Evolutionary conservation across 1,140 invertebrate genomes (phyloP), one percentile per base, ranked within the genome.

Genomic region (Odontomachus brunneus): DNA sequence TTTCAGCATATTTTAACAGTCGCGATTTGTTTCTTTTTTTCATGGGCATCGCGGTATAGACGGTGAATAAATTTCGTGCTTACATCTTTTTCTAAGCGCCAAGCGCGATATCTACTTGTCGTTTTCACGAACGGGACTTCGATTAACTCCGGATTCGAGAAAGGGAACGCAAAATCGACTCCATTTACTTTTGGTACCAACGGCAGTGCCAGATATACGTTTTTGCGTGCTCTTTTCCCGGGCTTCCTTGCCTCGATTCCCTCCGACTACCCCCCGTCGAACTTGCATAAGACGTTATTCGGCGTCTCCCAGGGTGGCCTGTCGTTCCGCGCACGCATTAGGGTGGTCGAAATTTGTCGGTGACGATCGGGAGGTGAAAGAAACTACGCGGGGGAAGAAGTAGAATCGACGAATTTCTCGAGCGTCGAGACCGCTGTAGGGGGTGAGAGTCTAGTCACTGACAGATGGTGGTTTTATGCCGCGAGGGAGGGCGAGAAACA

Each of bases 401-500:
- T 66, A 72, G 71, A 65, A 86, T 82, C 78, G 84, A 78, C 75
- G 26, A 75, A 78, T 82, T 69, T 65, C 78, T 75, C 57, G 44
- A 63, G 76, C 65, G 19, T 69, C 53, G 62, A 65, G 63, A 67
- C 49, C 65, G 60, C 49, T 29, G 55, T 81, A 71, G 66, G 72
- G 65, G 76, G 84, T 71, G 78, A 82, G 62, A 51, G 24, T 38
- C 19, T 38, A 63, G 85, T 86, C 85, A 86, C 84, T 86, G 85
- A 86, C 84, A 83, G 84, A 86, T 86, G 84, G 85, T 66, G 38
- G 38, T 49, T 86, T 85, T 75, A 75, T 67, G 60, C n/a, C 24
- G 19, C 2, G 7, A 4, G 9, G 11, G 38, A n/a, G 22, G 29
- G 29, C 22, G 22, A 72, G 49, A n/a, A 60, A 80, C 51, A 29